phyloP scores from a whole-genome alignment of 2,888 invertebrate species.

The Coelinius sp. region DNA sequence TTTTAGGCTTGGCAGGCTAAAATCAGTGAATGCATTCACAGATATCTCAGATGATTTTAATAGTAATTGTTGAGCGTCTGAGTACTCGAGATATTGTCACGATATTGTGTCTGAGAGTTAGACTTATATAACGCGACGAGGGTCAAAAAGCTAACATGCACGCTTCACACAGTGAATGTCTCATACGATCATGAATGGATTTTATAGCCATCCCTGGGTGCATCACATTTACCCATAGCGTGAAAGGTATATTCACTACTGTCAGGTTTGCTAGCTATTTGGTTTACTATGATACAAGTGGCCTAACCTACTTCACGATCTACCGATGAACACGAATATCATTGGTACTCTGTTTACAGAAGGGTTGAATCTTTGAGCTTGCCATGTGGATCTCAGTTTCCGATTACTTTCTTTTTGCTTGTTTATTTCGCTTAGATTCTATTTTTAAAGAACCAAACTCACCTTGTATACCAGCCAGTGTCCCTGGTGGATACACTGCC shows the following conservation, averaged over 20 bases:
- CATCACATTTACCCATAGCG: background rate
- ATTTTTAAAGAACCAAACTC: slow-evolving; percentile 56
- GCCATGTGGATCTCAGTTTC: slow-evolving; percentile 51
- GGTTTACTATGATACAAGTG: slow-evolving; percentile 5
- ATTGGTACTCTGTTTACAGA: no score
- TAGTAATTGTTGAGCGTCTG: background rate
- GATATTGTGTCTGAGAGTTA: background rate
- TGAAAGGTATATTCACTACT: background rate
- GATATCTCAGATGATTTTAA: background rate
- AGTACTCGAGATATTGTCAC: background rate
- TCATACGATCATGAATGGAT: slow-evolving; percentile 30
- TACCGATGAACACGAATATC: background rate
- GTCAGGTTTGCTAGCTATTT: slow-evolving; percentile 2
- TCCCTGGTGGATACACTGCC: slow-evolving; percentile 85
- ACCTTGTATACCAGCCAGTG: slow-evolving; percentile 87
- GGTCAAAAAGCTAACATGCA: background rate
- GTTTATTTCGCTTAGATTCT: background rate
- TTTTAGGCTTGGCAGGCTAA: background rate
- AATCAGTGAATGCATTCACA: background rate
- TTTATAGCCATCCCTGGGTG: slow-evolving; percentile 1
- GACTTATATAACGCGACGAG: background rate
- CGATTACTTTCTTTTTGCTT: background rate
- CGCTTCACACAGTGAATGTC: slow-evolving; percentile 12
- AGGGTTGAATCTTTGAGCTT: slow-evolving; percentile 43
- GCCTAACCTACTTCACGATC: background rate